Evolutionary conservation across 2,113 vertebrate genomes (phyloP).

Genomic region (Camelus dromedarius): DNA sequence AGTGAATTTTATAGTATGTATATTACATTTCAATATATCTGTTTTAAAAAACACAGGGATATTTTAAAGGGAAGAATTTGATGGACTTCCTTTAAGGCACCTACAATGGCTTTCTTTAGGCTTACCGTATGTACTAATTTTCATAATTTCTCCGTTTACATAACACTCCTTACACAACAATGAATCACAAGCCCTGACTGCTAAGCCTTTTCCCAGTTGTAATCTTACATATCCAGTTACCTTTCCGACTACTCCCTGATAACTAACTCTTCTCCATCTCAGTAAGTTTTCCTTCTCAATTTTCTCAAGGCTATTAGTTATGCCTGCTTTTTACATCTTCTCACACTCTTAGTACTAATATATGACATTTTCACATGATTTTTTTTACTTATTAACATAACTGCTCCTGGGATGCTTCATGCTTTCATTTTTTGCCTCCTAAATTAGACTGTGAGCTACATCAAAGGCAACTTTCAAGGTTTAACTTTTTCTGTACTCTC

Average conservation of each 20-base stretch:
- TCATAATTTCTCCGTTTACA: neutral
- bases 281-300: neutral
- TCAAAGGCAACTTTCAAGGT: neutral
- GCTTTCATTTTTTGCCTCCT: neutral
- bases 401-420: neutral
- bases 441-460: neutral
- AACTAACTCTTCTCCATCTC: neutral
- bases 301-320: neutral
- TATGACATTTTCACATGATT: neutral
- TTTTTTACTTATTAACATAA: neutral
- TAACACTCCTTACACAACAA: neutral
- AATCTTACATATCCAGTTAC: neutral
- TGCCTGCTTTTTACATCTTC: neutral
- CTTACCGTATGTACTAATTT: neutral
- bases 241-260: neutral
- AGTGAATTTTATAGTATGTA: neutral
- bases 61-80: neutral
- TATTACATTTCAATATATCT: neutral
- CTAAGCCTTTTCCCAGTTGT: neutral
- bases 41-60: neutral
- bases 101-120: neutral
- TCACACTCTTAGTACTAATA: neutral
- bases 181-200: neutral
- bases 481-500: neutral
- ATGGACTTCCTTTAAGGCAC: neutral